Base-by-base conservation (phyloP, 2,888 invertebrate species). In the Mesorhabditis belari region DNA sequence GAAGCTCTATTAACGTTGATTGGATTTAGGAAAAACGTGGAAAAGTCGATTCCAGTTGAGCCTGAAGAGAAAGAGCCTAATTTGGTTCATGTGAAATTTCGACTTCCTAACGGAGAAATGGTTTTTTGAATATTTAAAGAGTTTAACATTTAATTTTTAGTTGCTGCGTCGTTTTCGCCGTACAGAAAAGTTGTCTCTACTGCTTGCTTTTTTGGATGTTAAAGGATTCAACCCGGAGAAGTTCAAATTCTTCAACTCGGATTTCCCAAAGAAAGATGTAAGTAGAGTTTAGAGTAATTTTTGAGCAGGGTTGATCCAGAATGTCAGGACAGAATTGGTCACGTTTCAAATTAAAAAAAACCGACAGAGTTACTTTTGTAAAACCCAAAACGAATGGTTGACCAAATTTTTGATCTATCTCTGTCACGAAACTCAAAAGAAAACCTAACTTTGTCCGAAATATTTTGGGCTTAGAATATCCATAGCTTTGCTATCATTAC, bases 261-360 rank as follows among this genome's bases (percentile, higher is more conserved):
- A 77, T 57, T 69, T 72, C 55, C 79, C 79, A 12, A 74, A 73
- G 53, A 74, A 75, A 58, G 76, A 79, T 49, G 72, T 79, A 49
- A 65, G 71, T 62, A 19, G 55, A 19, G 27, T 44, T 60, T 50
- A 29, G 19, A 12, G 4, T 4, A 25, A 21, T 64, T 17, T 64
- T 28, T 5, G n/a, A n/a, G n/a, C n/a, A 17, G 55, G n/a, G n/a
- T 55, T 61, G 6, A 24, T 27, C 17, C 17, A 12, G 5, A 44
- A 23, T 61, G 25, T 17, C 24, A 9, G 12, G 19, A 3, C 35
- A 21, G n/a, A n/a, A 55, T 24, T 28, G 23, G n/a, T n/a, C n/a
- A n/a, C n/a, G n/a, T n/a, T n/a, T n/a, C n/a, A n/a, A n/a, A n/a
- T n/a, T n/a, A n/a, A n/a, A n/a, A n/a, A n/a, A n/a, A n/a, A n/a